phyloP scores from a whole-genome alignment of 1,140 invertebrate genomes.

The Nymphalis io region DNA sequence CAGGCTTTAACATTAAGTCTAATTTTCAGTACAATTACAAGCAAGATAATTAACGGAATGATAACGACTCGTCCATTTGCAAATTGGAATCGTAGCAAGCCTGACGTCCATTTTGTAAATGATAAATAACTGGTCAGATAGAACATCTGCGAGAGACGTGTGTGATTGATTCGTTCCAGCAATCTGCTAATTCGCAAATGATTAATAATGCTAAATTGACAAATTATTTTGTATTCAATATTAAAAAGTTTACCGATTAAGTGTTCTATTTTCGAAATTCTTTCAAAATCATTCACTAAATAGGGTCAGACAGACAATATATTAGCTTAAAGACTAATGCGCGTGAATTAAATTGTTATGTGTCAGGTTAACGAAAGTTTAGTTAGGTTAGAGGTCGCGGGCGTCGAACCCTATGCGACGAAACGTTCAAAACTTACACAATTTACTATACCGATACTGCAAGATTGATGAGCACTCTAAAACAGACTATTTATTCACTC shows the following conservation, averaged over 20 bases:
- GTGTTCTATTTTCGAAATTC: background rate
- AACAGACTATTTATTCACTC: constrained; percentile 72
- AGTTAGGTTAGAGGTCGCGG: constrained; percentile 66
- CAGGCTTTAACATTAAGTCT: constrained; percentile 12
- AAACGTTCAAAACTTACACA: constrained; percentile 60
- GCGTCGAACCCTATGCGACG: constrained; percentile 55
- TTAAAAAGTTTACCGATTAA: background rate
- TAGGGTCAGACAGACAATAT: no score
- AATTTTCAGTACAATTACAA: constrained; percentile 31
- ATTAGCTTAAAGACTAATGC: constrained; percentile 69
- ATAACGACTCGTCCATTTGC: constrained; percentile 35
- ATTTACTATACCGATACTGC: constrained; percentile 55
- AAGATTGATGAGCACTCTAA: constrained; percentile 71
- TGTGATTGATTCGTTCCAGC: constrained; percentile 64
- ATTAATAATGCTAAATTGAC: constrained; percentile 12
- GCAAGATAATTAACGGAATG: constrained; percentile 19
- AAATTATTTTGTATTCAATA: background rate
- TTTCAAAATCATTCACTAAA: constrained; percentile 59
- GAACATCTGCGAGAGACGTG: constrained; percentile 48
- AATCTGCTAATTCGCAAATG: constrained; percentile 23
- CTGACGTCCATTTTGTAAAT: constrained; percentile 51
- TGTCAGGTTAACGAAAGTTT: constrained; percentile 49
- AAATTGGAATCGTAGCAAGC: constrained; percentile 47
- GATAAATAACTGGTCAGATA: constrained; percentile 52
- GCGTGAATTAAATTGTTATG: constrained; percentile 75